These are phyloP conservation scores for Varanus komodoensis DNA, from an alignment of 2,113 vertebrate species.

Conservation along the genomic window DNA sequence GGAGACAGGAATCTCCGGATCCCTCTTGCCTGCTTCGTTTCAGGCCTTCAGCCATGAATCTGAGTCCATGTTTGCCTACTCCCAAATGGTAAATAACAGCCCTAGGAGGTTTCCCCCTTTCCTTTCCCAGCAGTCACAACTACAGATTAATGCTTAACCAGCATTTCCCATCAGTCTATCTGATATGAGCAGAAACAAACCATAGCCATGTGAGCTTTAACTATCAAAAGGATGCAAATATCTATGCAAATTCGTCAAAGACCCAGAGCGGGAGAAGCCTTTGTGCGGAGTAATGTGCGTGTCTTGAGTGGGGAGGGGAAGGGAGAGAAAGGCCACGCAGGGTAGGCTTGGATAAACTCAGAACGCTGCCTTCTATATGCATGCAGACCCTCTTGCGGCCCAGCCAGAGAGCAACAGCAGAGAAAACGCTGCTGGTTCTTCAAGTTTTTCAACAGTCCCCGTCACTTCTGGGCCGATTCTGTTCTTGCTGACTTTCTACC, in stretches of 20 bases:
- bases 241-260: not conserved
- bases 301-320: not conserved
- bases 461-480: not conserved
- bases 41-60: not conserved
- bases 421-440: not conserved
- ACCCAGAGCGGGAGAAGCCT: not conserved
- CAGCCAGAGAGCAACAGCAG: not conserved
- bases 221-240: not conserved
- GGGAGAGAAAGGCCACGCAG: not conserved
- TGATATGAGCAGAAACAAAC: conserved; percentile 18
- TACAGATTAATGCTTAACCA: rapidly evolving
- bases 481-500: not conserved
- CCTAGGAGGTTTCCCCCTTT: too few relatives aligned
- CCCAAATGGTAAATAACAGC: conserved; percentile 5
- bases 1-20: not conserved
- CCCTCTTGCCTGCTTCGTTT: not conserved
- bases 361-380: not conserved
- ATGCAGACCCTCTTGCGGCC: not conserved
- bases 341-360: too few relatives aligned
- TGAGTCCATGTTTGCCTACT: conserved; percentile 37
- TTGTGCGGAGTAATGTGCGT: not conserved
- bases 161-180: not conserved
- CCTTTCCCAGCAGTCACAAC: conserved; percentile 5
- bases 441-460: too few relatives aligned
- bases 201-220: not conserved